These are phyloP conservation scores for Zoroaster sp. DNA, from an alignment of 53 echinoderm and acorn worm genomes.

Conservation along the genomic window DNA sequence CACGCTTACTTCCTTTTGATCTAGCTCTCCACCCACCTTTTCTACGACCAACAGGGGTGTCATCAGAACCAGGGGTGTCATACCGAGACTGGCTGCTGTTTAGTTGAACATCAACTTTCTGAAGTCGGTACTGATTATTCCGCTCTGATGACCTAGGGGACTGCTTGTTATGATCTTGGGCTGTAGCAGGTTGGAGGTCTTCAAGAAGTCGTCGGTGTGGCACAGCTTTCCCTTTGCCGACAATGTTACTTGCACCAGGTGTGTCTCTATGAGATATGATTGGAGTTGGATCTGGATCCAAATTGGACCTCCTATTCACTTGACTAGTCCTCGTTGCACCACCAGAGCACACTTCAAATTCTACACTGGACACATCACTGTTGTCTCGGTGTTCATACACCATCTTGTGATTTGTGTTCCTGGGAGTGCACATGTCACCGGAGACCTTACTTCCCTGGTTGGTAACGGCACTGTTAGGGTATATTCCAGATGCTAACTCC, in stretches of 20 bases:
- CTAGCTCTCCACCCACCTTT: background rate
- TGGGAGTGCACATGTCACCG: background rate
- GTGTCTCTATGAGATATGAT: background rate
- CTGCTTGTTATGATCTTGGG: background rate
- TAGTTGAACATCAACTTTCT: background rate
- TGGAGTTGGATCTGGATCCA: background rate
- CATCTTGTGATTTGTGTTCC: background rate
- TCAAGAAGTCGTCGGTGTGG: background rate
- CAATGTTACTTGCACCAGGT: background rate
- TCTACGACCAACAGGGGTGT: conserved; percentile 1
- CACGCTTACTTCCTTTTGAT: background rate
- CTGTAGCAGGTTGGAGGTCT: background rate
- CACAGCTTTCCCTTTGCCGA: background rate
- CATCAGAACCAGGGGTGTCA: too few species aligned
- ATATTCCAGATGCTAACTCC: background rate
- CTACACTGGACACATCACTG: background rate
- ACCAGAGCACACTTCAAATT: background rate
- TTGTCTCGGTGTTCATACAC: background rate
- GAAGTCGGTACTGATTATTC: background rate
- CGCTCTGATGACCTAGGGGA: background rate
- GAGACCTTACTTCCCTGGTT: background rate
- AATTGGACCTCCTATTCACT: background rate
- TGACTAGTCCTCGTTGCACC: background rate
- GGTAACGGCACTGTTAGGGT: background rate
- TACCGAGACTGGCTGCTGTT: background rate